Evolutionary conservation across 2,113 vertebrate species (phyloP).

Genomic region (Menura novaehollandiae): DNA sequence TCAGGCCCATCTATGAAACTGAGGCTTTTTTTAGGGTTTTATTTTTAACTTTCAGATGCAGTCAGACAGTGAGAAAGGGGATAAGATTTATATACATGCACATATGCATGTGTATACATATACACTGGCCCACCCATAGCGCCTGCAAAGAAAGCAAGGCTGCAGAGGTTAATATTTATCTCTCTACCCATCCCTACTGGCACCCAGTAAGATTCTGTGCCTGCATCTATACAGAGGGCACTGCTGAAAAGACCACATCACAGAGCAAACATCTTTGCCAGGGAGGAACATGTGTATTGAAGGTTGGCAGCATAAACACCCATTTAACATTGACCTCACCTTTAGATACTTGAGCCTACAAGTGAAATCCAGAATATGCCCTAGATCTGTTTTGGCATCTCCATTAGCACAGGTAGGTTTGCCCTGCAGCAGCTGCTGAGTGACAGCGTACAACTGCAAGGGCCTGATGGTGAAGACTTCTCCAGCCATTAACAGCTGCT

Average conservation of each 20-base stretch:
- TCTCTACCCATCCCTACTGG: background rate
- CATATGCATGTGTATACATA: background rate
- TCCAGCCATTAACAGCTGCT: constrained; percentile 87
- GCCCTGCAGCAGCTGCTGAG: constrained; percentile 87
- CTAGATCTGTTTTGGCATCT: constrained; percentile 93
- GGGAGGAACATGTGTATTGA: background rate
- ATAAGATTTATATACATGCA: background rate
- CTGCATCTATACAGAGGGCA: background rate
- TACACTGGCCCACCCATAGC: accelerated
- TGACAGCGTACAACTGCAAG: constrained; percentile 89
- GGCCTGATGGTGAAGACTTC: constrained; percentile 89
- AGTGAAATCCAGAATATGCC: constrained; percentile 96
- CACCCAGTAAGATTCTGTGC: background rate
- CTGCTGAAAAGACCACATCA: background rate
- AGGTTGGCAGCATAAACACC: background rate
- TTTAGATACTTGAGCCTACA: constrained; percentile 95
- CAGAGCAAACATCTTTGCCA: background rate
- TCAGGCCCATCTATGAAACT: background rate
- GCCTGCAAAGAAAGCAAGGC: background rate
- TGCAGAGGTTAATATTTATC: background rate
- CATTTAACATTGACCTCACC: constrained; percentile 65
- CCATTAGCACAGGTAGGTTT: constrained; percentile 90
- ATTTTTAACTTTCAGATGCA: background rate
- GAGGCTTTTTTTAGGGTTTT: background rate
- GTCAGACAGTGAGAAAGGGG: background rate